These are phyloP conservation scores for Lacerta agilis DNA, from an alignment of 2,797 vertebrate species.

Conservation along the genomic window DNA sequence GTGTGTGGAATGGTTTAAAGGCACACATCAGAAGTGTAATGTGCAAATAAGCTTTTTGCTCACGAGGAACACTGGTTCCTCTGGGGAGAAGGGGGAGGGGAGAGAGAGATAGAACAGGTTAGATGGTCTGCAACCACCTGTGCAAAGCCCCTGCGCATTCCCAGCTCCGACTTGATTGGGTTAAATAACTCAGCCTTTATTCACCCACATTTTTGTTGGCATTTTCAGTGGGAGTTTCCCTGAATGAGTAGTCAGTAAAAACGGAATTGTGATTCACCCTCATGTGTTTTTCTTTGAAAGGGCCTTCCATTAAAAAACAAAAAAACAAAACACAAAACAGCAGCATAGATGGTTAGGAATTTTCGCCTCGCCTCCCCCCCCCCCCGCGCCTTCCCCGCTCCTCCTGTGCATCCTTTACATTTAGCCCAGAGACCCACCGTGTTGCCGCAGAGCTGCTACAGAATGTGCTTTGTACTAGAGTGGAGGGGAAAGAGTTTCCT, in stretches of 20 bases:
- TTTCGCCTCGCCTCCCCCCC: background rate
- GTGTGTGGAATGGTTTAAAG: too few relatives aligned
- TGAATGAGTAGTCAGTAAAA: slow-evolving; percentile 27
- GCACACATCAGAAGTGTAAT: background rate
- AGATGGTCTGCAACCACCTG: background rate
- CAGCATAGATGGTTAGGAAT: background rate
- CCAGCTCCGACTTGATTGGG: background rate
- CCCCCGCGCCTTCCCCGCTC: background rate
- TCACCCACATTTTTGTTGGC: slow-evolving; percentile 49
- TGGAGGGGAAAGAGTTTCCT: slow-evolving; percentile 61
- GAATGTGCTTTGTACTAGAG: slow-evolving; percentile 61
- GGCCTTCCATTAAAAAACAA: background rate
- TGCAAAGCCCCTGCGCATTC: background rate
- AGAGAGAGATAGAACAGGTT: background rate
- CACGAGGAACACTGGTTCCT: background rate
- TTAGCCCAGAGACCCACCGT: background rate
- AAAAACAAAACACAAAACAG: background rate
- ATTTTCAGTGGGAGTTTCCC: slow-evolving; percentile 65
- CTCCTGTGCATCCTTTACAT: background rate
- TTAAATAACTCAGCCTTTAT: slow-evolving; percentile 51
- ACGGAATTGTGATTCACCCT: slow-evolving; percentile 55
- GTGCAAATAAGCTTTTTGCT: background rate
- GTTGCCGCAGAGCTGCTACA: slow-evolving; percentile 49
- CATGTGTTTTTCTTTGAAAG: slow-evolving; percentile 64
- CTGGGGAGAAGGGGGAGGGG: too few relatives aligned